These are phyloP conservation scores for Pentalonia nigronervosa DNA, from an alignment of 1,140 invertebrate species.

Conservation along the genomic window DNA sequence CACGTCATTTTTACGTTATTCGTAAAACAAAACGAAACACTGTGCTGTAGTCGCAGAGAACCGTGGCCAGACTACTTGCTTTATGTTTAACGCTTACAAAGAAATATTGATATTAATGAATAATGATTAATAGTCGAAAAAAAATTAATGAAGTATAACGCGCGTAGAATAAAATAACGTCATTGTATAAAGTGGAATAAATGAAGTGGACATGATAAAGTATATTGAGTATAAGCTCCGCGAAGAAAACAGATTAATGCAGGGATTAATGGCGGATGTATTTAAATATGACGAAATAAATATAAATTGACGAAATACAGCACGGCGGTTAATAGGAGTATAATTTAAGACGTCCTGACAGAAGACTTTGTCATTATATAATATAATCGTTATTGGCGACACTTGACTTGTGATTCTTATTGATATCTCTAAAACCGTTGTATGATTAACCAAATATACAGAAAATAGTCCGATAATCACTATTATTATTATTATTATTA, in stretches of 20 bases:
- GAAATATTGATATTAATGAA: constrained; percentile 10
- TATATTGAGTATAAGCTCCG: neutral
- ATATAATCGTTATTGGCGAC: neutral
- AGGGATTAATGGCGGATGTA: constrained; percentile 26
- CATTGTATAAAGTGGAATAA: neutral
- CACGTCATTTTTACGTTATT: neutral
- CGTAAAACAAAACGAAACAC: neutral
- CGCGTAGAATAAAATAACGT: neutral
- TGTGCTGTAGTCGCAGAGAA: neutral
- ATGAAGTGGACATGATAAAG: neutral
- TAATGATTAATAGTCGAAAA: neutral
- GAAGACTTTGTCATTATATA: neutral
- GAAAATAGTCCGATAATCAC: neutral
- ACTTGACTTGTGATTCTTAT: neutral
- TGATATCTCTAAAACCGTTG: neutral
- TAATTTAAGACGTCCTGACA: neutral
- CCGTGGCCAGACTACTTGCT: neutral
- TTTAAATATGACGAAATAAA: neutral
- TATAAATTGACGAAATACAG: constrained; percentile 16
- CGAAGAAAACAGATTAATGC: constrained; percentile 11
- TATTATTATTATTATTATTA: neutral
- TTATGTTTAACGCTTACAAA: neutral
- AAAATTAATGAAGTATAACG: constrained; percentile 13
- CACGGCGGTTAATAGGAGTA: neutral
- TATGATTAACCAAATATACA: neutral